Percentiles rank a stretch among this genome's conserved stretches.
These are phyloP conservation scores for Calephelis perditalis DNA, from an alignment of 2,888 invertebrate genomes.

Conservation along the genomic window DNA sequence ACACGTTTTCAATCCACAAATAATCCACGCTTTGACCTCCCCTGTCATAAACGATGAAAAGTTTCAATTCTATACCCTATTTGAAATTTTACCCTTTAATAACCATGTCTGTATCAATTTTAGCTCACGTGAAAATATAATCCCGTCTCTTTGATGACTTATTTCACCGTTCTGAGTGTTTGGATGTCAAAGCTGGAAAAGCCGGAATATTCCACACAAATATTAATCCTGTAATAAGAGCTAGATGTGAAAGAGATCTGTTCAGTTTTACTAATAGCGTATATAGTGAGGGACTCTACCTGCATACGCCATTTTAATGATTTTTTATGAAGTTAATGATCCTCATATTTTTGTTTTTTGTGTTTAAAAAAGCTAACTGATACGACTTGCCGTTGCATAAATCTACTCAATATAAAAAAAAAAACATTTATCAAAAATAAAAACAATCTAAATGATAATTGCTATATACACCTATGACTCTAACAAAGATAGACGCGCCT, in stretches of 20 bases:
- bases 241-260: constrained; percentile 3
- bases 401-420: too few species aligned
- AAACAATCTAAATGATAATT: constrained; percentile 4
- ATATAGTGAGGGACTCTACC: not conserved
- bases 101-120: constrained; percentile 7
- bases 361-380: too few species aligned
- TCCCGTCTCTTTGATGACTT: constrained; percentile 12
- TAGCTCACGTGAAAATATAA: constrained; percentile 11
- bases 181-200: constrained; percentile 8
- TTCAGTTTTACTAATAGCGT: not conserved
- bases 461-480: not conserved
- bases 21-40: constrained; percentile 31
- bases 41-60: constrained; percentile 7
- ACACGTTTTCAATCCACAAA: constrained; percentile 35
- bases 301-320: too few species aligned
- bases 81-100: constrained; percentile 10
- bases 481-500: constrained; percentile 8
- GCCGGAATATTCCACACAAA: constrained; percentile 10
- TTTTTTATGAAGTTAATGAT: too few species aligned
- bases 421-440: constrained; percentile 3
- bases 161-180: constrained; percentile 8
- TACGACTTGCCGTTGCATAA: too few species aligned
- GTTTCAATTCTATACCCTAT: constrained; percentile 13
- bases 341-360: too few species aligned
- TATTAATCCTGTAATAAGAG: constrained; percentile 5